Base-by-base conservation (phyloP, 2,797 vertebrate genomes). In the Characodon lateralis region DNA sequence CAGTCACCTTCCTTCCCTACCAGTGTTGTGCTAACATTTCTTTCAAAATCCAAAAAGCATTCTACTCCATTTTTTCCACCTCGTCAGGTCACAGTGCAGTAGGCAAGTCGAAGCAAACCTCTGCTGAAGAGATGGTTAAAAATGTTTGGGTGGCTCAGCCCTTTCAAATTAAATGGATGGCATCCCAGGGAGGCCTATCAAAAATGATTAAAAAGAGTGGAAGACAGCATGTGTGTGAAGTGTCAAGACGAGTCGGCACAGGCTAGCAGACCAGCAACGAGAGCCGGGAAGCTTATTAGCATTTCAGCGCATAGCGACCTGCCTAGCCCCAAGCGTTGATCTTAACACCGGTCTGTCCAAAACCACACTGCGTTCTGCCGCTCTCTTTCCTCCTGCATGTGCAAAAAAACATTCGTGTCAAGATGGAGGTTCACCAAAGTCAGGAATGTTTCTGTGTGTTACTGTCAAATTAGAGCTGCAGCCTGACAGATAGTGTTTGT, bases 61-160 rank as follows among this genome's bases (percentile, higher is more conserved):
- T 90, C 89, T 74, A 80, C 78, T 78, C 5, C 78, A 31, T 50
- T 81, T 82, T 81, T 84, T 89, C 89, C 84, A 87, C 91, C 89
- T 85, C 76, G 83, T 71, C 76, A 85, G 88, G 89, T 93, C 91
- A 91, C 89, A 92, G 87, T 85, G 77, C 86, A 61, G 85, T 87
- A 83, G 87, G 80, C 94, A 71, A 89, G 93, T 94, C 28, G 77
- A 91, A 90, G 85, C 94, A 92, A 87, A 87, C 73, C 88, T 80
- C 82, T 83, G 73, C 92, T 94, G 92, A 91, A 90, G 69, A 90
- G 91, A 88, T 83, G 87, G 90, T 90, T 35, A 90, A 83, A 93
- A 94, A 95, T 92, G 92, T 93, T 94, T 95, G 93, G 93, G 94
- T 94, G 94, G 92, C 92, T 94, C 93, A 91, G 83, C 91, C 92